A percentile compares a stretch with the other conserved stretches of the same genome.
These are phyloP conservation scores for Drosophila hydei DNA, from an alignment of 1,140 invertebrate species.

Conservation along the genomic window DNA sequence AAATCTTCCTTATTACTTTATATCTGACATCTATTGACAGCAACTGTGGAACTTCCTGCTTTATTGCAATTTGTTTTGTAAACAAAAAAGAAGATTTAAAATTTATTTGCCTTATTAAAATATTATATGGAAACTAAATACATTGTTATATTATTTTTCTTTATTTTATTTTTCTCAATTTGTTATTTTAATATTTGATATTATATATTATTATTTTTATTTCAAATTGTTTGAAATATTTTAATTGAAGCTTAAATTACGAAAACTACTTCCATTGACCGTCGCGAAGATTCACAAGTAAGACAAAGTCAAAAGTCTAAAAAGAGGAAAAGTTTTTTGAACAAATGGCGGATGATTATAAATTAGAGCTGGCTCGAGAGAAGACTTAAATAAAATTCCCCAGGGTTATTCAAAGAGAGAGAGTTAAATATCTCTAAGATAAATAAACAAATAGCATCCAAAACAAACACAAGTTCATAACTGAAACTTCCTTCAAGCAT, in stretches of 20 bases:
- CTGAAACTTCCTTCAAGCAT: constrained; percentile 35
- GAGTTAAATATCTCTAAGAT: background rate
- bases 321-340: constrained; percentile 28
- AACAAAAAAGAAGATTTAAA: too few species aligned
- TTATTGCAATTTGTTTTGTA: too few species aligned
- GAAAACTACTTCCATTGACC: background rate
- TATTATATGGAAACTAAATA: too few species aligned
- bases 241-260: too few species aligned
- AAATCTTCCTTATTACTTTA: too few species aligned
- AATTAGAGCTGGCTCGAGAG: constrained; percentile 58
- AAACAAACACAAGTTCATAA: constrained; percentile 15
- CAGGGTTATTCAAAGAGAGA: constrained; percentile 1
- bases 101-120: too few species aligned
- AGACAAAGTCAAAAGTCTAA: constrained; percentile 37
- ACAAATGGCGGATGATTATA: constrained; percentile 64
- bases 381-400: constrained; percentile 58
- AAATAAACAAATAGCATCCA: constrained; percentile 30
- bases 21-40: too few species aligned
- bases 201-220: background rate
- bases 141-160: too few species aligned
- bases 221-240: background rate
- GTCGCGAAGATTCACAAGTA: too few species aligned
- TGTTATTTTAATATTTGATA: background rate
- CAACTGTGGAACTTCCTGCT: too few species aligned
- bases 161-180: too few species aligned